Percentiles rank a stretch among this genome's conserved stretches.
These are phyloP conservation scores for Graptemys geographica DNA, from an alignment of 2,797 vertebrate genomes.

Conservation along the genomic window DNA sequence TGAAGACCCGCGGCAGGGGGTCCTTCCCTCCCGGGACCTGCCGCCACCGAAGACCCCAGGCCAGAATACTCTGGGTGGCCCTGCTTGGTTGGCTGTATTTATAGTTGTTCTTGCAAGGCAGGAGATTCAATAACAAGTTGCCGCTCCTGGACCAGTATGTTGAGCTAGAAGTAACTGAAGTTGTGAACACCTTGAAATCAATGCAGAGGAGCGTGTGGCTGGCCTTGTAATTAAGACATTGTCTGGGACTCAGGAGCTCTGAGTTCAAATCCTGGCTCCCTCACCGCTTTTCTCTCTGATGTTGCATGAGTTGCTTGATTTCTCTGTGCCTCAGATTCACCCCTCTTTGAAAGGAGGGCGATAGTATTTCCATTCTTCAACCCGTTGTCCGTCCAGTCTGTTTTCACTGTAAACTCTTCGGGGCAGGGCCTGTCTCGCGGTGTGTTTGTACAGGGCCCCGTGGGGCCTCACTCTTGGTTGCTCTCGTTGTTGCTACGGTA, in stretches of 20 bases:
- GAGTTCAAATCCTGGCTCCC: background rate
- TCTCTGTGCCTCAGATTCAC: background rate
- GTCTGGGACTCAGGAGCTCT: background rate
- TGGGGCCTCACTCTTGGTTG: too few relatives aligned
- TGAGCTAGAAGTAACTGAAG: background rate
- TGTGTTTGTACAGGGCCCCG: too few relatives aligned
- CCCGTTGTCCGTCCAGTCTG: too few relatives aligned
- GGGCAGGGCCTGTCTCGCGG: too few relatives aligned
- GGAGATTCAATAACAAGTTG: background rate
- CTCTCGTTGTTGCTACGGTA: too few relatives aligned
- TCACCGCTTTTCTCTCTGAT: background rate
- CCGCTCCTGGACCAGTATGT: background rate
- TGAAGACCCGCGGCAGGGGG: too few relatives aligned
- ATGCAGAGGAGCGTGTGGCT: fast-evolving
- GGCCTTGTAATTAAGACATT: background rate
- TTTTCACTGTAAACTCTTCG: too few relatives aligned
- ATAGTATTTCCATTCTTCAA: fast-evolving
- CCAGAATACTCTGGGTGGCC: too few relatives aligned
- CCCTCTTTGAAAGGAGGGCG: fast-evolving
- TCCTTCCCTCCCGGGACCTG: too few relatives aligned
- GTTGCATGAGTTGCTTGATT: background rate
- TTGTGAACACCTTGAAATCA: fast-evolving
- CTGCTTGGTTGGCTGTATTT: background rate
- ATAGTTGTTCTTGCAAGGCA: background rate
- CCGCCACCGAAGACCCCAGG: too few relatives aligned